Evolutionary conservation across 2,797 vertebrate species (phyloP).

Genomic region (Notamacropus eugenii): DNA sequence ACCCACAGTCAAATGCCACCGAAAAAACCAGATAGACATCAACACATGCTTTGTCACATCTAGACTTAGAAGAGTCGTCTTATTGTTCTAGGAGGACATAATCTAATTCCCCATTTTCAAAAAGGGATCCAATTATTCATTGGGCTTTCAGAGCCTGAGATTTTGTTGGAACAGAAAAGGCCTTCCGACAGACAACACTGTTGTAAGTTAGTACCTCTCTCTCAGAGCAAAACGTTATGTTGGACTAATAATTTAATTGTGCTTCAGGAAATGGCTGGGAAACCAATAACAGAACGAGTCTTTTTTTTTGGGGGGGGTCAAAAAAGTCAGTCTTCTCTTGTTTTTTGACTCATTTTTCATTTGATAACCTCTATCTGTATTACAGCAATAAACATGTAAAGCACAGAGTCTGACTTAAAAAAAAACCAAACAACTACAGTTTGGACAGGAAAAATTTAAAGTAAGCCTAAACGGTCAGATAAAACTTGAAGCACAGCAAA

Average conservation of each 20-base stretch:
- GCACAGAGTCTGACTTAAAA: constrained; percentile 37
- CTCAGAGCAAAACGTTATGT: background rate
- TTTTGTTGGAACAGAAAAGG: constrained; percentile 58
- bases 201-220: background rate
- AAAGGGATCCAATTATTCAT: constrained; percentile 40
- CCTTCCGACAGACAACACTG: constrained; percentile 33
- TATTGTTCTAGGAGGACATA: background rate
- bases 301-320: constrained; percentile 44
- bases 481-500: background rate
- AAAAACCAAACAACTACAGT: background rate
- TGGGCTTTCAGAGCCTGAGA: constrained; percentile 36
- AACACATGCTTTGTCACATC: background rate
- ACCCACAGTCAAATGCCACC: constrained; percentile 45
- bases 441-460: constrained; percentile 12
- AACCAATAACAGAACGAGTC: background rate
- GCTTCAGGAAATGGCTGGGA: constrained; percentile 59
- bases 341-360: constrained; percentile 21
- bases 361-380: background rate
- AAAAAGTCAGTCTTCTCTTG: constrained; percentile 15
- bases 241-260: constrained; percentile 46
- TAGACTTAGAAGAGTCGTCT: background rate
- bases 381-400: constrained; percentile 31
- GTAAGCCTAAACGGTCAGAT: background rate
- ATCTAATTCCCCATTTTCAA: constrained; percentile 33
- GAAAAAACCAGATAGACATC: constrained; percentile 42